Conservation (phyloP, 1,140 invertebrate genomes). For the Heliconius melpomene region DNA sequence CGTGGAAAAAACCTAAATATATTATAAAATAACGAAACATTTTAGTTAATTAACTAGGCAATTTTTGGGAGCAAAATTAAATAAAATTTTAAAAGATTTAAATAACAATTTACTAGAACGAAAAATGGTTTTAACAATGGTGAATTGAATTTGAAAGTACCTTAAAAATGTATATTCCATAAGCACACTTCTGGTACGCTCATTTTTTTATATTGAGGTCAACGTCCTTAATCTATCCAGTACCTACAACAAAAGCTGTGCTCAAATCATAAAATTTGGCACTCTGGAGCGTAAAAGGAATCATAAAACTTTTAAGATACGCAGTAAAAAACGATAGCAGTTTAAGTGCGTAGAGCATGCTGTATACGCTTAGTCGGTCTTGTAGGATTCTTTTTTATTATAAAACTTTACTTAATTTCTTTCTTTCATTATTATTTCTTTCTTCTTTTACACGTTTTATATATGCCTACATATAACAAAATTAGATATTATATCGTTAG, state of each 20-base stretch:
- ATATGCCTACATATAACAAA: too few relatives aligned
- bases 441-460: not conserved
- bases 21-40: too few relatives aligned
- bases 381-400: not conserved
- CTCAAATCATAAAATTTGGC: constrained; percentile 47
- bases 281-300: constrained; percentile 48
- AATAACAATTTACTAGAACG: too few relatives aligned
- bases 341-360: constrained; percentile 32
- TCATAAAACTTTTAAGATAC: constrained; percentile 49
- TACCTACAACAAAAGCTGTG: constrained; percentile 16
- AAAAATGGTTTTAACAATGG: not conserved
- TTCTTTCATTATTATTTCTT: not conserved
- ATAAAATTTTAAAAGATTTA: too few relatives aligned
- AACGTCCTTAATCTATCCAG: not conserved
- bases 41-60: too few relatives aligned
- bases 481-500: too few relatives aligned
- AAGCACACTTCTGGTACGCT: not conserved
- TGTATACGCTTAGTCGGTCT: constrained; percentile 20
- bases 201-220: constrained; percentile 1
- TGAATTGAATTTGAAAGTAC: not conserved
- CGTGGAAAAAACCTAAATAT: too few relatives aligned
- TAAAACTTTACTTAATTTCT: not conserved
- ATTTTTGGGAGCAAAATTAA: too few relatives aligned
- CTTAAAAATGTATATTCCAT: not conserved
- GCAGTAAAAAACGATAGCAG: constrained; percentile 49